phyloP scores from a whole-genome alignment of 2,113 vertebrate species.

The Protobothrops flavoviridis region DNA sequence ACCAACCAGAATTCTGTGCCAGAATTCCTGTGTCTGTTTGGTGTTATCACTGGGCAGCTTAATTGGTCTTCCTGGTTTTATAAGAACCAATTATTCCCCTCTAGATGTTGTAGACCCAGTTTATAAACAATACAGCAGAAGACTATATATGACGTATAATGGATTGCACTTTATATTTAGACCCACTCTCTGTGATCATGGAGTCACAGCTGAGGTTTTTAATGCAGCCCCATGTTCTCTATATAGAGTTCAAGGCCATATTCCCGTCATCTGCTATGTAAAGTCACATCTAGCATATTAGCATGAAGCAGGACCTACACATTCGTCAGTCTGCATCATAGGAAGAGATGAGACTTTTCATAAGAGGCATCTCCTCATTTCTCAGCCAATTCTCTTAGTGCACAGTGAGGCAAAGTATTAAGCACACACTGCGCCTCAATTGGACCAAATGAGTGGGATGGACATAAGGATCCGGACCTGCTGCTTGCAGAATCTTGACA shows the following conservation, averaged over 20 bases:
- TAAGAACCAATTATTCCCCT: neutral
- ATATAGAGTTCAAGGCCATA: neutral
- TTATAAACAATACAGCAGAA: neutral
- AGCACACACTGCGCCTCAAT: neutral
- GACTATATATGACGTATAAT: neutral
- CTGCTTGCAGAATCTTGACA: neutral
- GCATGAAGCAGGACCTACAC: neutral
- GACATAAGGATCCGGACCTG: neutral
- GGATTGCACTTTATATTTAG: neutral
- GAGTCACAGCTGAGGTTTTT: neutral
- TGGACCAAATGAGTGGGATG: neutral
- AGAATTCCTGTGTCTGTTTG: neutral
- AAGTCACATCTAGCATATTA: neutral
- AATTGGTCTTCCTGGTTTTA: neutral
- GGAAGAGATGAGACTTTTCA: neutral
- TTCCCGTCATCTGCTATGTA: neutral
- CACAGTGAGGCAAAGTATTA: neutral
- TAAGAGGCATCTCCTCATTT: neutral
- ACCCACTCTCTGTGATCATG: neutral
- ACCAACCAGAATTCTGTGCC: neutral
- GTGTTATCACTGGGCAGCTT: neutral
- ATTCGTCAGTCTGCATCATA: neutral
- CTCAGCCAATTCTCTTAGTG: neutral
- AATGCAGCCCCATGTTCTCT: neutral
- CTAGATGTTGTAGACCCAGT: neutral